Evolutionary conservation across 53 echinoderm and acorn worm genomes (phyloP).

Genomic region (Mesocentrotus franciscanus): DNA sequence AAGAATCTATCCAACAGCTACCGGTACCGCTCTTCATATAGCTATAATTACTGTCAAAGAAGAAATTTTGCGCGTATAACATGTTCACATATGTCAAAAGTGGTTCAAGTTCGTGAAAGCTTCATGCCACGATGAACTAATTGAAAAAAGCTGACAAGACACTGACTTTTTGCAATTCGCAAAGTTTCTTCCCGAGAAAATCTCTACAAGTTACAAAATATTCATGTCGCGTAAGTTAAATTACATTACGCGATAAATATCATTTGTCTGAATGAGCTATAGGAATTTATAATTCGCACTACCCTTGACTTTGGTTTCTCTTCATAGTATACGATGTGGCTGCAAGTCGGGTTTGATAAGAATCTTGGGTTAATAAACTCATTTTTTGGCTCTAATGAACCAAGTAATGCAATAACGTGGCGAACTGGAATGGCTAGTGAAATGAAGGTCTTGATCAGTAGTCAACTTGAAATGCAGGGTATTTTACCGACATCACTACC

Average conservation of each 20-base stretch:
- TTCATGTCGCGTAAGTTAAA: no score
- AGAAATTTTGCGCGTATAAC: no score
- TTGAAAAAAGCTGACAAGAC: no score
- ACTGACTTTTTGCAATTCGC: no score
- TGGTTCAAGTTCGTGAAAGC: no score
- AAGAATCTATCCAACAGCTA: background rate
- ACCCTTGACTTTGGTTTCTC: conserved; percentile 19
- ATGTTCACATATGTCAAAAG: no score
- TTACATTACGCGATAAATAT: background rate
- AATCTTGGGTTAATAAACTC: conserved; percentile 17
- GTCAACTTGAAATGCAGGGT: background rate
- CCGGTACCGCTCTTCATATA: background rate
- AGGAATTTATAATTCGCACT: background rate
- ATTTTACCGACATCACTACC: no score
- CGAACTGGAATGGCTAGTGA: background rate
- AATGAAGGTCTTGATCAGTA: background rate
- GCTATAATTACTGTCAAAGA: background rate
- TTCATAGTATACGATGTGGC: background rate
- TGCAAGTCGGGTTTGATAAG: background rate
- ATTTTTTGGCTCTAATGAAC: background rate
- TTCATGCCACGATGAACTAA: no score
- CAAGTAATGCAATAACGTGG: conserved; percentile 4
- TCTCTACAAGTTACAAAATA: no score
- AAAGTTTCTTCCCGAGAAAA: no score
- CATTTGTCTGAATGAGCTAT: background rate